Evolutionary conservation across 2,888 invertebrate genomes (phyloP), one percentile per base, ranked within the genome.

Genomic region (Acleris cristana): DNA sequence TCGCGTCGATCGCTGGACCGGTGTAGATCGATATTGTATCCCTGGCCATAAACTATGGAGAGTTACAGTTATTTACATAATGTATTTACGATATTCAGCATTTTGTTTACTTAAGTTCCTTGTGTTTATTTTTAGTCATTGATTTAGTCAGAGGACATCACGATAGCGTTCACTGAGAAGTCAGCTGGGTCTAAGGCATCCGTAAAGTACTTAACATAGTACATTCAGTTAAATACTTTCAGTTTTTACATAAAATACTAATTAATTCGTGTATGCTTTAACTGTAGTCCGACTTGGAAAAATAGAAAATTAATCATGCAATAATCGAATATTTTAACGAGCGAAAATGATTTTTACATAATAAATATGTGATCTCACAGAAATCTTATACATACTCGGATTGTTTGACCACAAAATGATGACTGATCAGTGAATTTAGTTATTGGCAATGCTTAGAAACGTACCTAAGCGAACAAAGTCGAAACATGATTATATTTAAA

Each of bases 1-100:
- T 52, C 45, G 56, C 51, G 52, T 55, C 51, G 65, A 54, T 54
- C 57, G 48, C 49, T 44, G 30, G 45, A 60, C 60, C 57, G 51
- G 59, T 40, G 49, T 57, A 61, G 57, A 66, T 45, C 57, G 60
- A 65, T 65, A 78, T 76, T 82, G 80, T 85, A 81, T 80, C 80
- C 80, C 78, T 78, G 75, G 84, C 86, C 86, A 85, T 86, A 78
- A 74, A 63, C 76, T 76, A 75, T 75, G 72, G 73, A 72, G 78
- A 80, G 82, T 83, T 85, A 83, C 80, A 80, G 76, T 77, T 79
- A 77, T 69, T 81, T 77, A 74, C 77, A 75, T 75, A 79, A 75
- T 73, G 72, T 78, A 74, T 78, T 75, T 82, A 85, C 83, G 84
- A 83, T 83, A 84, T 66, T 54, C 67, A 58, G 62, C 67, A 58